Percentiles rank a stretch among this genome's conserved stretches.
Conservation (phyloP, 2,888 invertebrate genomes). For the Galerucella pusilla region DNA sequence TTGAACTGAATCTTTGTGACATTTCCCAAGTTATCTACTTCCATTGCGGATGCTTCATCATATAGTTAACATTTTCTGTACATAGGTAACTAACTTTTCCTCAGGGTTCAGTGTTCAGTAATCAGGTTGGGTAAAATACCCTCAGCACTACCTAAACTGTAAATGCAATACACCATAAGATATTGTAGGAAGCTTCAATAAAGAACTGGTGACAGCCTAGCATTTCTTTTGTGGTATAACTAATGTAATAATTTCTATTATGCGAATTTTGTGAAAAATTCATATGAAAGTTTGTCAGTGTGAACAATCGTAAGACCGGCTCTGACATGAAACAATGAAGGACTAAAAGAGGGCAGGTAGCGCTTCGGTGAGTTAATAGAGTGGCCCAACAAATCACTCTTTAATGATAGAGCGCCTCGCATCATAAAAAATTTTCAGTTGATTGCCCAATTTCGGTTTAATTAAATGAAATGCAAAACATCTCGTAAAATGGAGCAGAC, state of each 20-base stretch:
- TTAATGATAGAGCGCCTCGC: slow-evolving; percentile 47
- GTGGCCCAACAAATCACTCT: slow-evolving; percentile 47
- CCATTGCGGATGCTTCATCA: no score
- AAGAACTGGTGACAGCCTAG: no score
- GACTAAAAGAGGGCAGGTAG: slow-evolving; percentile 45
- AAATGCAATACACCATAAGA: no score
- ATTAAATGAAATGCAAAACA: slow-evolving; percentile 34
- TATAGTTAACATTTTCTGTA: no score
- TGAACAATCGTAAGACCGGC: background rate
- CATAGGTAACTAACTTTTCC: no score
- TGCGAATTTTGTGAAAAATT: background rate
- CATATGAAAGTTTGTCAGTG: background rate
- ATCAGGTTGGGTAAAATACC: no score
- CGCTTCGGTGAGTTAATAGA: slow-evolving; percentile 46
- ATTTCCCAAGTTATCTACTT: no score
- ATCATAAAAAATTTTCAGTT: slow-evolving; percentile 36
- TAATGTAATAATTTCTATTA: no score
- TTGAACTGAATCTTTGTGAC: no score
- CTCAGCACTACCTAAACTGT: no score
- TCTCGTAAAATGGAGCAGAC: slow-evolving; percentile 33
- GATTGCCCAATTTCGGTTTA: slow-evolving; percentile 39
- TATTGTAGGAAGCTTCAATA: no score
- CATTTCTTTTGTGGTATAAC: background rate
- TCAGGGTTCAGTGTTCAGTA: no score
- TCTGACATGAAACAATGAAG: slow-evolving; percentile 29